Base-by-base conservation (phyloP, 2,888 invertebrate species). In the Lasioglossum zephyrum region DNA sequence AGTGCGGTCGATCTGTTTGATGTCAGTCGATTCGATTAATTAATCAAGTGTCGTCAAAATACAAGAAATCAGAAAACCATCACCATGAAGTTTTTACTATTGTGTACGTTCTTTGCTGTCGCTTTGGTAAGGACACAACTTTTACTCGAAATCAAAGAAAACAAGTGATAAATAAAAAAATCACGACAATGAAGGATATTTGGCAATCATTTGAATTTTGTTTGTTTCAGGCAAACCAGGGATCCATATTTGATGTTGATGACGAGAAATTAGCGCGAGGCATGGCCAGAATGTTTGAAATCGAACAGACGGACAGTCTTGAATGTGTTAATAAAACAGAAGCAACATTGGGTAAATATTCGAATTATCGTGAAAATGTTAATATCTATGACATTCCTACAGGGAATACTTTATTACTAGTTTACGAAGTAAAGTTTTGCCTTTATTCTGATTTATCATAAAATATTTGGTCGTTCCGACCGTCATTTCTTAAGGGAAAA, bases 221-320 rank as follows among this genome's bases (percentile, higher is more conserved):
- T 26, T 11, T 60, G n/a, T 60, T 60, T 26, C 60, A 60, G 60
- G 26, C n/a, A 13, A 9, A 0, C 8, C n/a, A n/a, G 9, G 8
- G 31, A 31, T 31, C 31, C 31, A 31, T 31, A 31, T 31, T 31
- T 31, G 31, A 31, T 2, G 31, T 31, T 31, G 2, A 2, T 31
- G 1, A 31, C 1, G 31, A 31, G 1, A 2, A 31, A 31, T 1
- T 31, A 31, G 57, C n/a, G 3, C 1, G 3, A 57, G 1, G 0
- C 0, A n/a, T 57, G 4, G 0, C 0, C n/a, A n/a, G 0, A 4
- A 0, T 26, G 4, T 60, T 60, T n/a, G 3, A 0, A 0, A 60
- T 60, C 26, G 11, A 4, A 11, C 0, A 0, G 4, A 13, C 0
- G 9, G 26, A 60, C 1, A 4, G 26, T 60, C n/a, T 26, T 3